Evolutionary conservation across 2,888 invertebrate species (phyloP).

Genomic region (Hybos culiciformis): DNA sequence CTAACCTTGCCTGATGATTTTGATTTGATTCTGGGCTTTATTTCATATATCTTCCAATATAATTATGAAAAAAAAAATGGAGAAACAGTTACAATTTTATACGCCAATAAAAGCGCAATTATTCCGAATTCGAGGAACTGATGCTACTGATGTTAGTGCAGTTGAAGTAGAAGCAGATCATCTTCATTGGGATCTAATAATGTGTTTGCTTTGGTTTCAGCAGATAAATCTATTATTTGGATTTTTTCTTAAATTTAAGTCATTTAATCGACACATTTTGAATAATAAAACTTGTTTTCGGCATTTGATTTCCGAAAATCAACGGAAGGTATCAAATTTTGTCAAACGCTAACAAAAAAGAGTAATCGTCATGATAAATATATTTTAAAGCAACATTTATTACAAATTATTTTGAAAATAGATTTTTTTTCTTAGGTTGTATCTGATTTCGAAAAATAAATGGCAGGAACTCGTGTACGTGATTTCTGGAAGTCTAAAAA

Average conservation of each 20-base stretch:
- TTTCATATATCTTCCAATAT: constrained; percentile 55
- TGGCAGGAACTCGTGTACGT: too few species aligned
- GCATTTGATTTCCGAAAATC: too few species aligned
- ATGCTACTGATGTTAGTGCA: constrained; percentile 48
- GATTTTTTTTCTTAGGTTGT: constrained; percentile 40
- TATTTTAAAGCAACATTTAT: too few species aligned
- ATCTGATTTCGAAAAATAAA: too few species aligned
- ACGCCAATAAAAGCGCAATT: constrained; percentile 57
- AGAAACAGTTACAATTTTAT: constrained; percentile 43
- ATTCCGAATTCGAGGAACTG: constrained; percentile 44
- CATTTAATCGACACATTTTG: too few species aligned
- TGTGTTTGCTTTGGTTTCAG: constrained; percentile 51
- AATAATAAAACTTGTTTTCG: background rate
- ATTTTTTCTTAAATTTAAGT: too few species aligned
- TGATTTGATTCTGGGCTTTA: too few species aligned
- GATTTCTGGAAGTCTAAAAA: too few species aligned
- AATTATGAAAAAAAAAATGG: constrained; percentile 40
- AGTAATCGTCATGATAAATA: too few species aligned
- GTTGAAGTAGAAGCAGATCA: constrained; percentile 47
- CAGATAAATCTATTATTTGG: constrained; percentile 47
- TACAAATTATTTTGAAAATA: constrained; percentile 46
- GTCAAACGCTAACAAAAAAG: too few species aligned
- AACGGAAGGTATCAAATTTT: too few species aligned
- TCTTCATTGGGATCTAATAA: constrained; percentile 52
- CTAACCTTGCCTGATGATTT: too few species aligned